Evolutionary conservation across 2,113 vertebrate genomes (phyloP).

Genomic region (Numida meleagris): DNA sequence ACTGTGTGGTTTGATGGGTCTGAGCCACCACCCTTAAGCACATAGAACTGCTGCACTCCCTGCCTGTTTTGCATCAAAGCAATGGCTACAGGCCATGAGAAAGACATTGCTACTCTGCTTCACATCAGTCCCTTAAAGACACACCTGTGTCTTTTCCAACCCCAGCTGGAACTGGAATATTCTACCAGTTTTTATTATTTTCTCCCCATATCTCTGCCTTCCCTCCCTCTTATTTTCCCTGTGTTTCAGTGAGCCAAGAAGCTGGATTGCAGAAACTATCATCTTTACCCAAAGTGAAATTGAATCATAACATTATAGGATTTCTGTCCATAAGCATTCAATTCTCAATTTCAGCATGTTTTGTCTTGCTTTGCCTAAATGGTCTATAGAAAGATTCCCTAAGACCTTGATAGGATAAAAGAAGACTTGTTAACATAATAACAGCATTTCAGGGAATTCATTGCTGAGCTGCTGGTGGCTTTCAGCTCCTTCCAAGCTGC

Average conservation of each 20-base stretch:
- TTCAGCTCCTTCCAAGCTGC: conserved; percentile 43
- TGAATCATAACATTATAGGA: conserved; percentile 33
- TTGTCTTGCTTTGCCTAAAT: conserved; percentile 48
- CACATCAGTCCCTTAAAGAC: neutral
- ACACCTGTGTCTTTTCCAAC: neutral
- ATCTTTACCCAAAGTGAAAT: conserved; percentile 48
- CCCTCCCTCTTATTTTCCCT: neutral
- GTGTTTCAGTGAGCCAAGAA: conserved; percentile 9
- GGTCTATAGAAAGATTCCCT: conserved; percentile 34
- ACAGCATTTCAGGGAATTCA: conserved; percentile 19
- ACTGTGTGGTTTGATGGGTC: neutral
- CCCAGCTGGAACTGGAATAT: neutral
- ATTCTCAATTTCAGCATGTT: conserved; percentile 39
- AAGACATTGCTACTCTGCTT: neutral
- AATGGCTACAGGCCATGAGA: neutral
- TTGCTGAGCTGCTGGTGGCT: neutral
- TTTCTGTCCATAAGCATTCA: conserved; percentile 51
- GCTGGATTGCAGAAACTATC: neutral
- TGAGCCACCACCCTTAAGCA: neutral
- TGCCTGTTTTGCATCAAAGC: neutral
- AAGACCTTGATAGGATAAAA: conserved; percentile 47
- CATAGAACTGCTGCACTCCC: accelerated
- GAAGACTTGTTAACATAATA: conserved; percentile 62
- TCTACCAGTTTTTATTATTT: neutral
- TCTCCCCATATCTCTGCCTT: neutral